Evolutionary conservation across 2,113 vertebrate species (phyloP).

Genomic region (Vanacampus margaritifer): DNA sequence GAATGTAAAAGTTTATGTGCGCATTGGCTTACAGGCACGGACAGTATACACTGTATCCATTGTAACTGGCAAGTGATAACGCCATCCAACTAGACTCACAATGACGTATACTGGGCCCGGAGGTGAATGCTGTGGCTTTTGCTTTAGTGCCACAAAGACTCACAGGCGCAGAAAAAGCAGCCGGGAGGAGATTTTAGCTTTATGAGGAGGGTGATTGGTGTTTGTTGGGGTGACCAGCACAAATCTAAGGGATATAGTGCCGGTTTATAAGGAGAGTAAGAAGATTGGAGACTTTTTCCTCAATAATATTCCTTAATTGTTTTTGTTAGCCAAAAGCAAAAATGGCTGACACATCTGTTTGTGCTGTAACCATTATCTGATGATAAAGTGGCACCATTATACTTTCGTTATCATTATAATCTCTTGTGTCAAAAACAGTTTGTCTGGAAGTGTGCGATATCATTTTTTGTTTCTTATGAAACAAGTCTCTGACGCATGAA

Average conservation of each 20-base stretch:
- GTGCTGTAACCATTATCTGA: slow-evolving; percentile 18
- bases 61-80: slow-evolving; percentile 22
- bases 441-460: slow-evolving; percentile 9
- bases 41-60: slow-evolving; percentile 6
- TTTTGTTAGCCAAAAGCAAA: slow-evolving; percentile 56
- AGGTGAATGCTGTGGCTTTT: slow-evolving; percentile 23
- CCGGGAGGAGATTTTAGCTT: slow-evolving; percentile 9
- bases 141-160: slow-evolving; percentile 6
- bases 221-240: background rate
- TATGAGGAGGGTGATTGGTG: slow-evolving; percentile 8
- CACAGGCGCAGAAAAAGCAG: background rate
- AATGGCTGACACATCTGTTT: slow-evolving; percentile 18
- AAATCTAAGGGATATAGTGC: slow-evolving; percentile 12
- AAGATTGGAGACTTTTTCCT: background rate
- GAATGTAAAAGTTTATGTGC: background rate
- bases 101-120: slow-evolving; percentile 26
- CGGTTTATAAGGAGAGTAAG: background rate
- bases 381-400: slow-evolving; percentile 3
- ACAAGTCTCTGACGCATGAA: slow-evolving; percentile 10
- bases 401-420: slow-evolving; percentile 1
- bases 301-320: slow-evolving; percentile 10
- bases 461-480: background rate
- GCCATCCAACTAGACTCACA: slow-evolving; percentile 16
- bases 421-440: slow-evolving; percentile 2
- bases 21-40: background rate